These are phyloP conservation scores for Ridgeia piscesae DNA, from an alignment of 1,140 invertebrate species.

Conservation along the genomic window DNA sequence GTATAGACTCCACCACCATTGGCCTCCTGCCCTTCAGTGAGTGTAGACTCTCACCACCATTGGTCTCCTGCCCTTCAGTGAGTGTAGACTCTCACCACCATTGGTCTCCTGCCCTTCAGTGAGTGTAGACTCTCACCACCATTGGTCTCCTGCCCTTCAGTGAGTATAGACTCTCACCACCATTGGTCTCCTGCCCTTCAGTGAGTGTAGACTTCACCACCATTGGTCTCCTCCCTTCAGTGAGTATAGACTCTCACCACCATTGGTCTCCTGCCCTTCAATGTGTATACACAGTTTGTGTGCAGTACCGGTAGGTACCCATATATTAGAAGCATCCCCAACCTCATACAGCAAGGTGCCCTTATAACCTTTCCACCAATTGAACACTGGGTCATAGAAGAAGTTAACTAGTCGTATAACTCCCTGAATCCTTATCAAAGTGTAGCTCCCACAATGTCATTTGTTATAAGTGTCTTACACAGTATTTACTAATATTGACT, in stretches of 20 bases:
- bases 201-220: conserved; percentile 78
- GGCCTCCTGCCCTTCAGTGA: too few relatives aligned
- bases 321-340: not conserved
- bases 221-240: conserved; percentile 90
- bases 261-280: too few relatives aligned
- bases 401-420: not conserved
- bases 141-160: too few relatives aligned
- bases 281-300: not conserved
- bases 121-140: too few relatives aligned
- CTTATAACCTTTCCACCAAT: not conserved
- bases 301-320: not conserved
- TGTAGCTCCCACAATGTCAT: too few relatives aligned
- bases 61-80: too few relatives aligned
- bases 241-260: conserved; percentile 52
- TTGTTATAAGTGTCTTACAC: too few relatives aligned
- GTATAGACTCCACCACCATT: too few relatives aligned
- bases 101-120: too few relatives aligned
- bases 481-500: not conserved
- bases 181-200: conserved; percentile 86
- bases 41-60: too few relatives aligned
- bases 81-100: too few relatives aligned
- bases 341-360: not conserved
- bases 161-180: conserved; percentile 89
- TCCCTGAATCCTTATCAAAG: not conserved
- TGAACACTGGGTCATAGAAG: not conserved